A percentile compares a stretch with the other conserved stretches of the same genome.
These are phyloP conservation scores for Falco naumanni DNA, from an alignment of 2,797 vertebrate species.

Conservation along the genomic window DNA sequence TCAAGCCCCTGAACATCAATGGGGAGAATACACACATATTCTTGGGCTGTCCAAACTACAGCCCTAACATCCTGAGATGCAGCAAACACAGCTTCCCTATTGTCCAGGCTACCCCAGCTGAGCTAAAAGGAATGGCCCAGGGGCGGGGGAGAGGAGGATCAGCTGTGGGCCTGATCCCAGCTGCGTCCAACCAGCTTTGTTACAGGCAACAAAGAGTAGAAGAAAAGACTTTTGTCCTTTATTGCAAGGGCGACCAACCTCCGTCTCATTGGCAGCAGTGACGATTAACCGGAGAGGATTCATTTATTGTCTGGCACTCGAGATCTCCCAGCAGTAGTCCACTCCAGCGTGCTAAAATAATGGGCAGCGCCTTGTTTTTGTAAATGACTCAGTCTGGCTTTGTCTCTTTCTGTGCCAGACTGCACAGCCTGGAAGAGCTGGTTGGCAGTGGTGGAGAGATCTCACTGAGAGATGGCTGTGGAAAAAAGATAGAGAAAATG, in stretches of 20 bases:
- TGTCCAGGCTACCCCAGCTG: conserved; percentile 59
- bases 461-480: not conserved
- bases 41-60: not conserved
- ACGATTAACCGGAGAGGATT: conserved; percentile 59
- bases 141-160: conserved; percentile 32
- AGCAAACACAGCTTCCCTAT: conserved; percentile 6
- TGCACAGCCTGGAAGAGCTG: not conserved
- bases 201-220: conserved; percentile 49
- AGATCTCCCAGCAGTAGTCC: conserved; percentile 30
- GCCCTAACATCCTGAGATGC: not conserved
- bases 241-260: conserved; percentile 19
- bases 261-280: conserved; percentile 35
- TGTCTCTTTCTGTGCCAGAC: conserved; percentile 23
- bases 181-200: conserved; percentile 70
- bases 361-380: conserved; percentile 5
- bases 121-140: conserved; percentile 50
- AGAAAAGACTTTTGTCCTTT: conserved; percentile 72
- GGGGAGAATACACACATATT: not conserved
- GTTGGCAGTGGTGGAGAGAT: not conserved
- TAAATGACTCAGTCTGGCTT: not conserved
- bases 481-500: not conserved
- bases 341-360: not conserved
- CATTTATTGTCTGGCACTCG: conserved; percentile 25
- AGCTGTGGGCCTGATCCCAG: conserved; percentile 74
- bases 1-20: not conserved